Base-by-base conservation (phyloP, 1,140 invertebrate species). In the Helicoverpa armigera region DNA sequence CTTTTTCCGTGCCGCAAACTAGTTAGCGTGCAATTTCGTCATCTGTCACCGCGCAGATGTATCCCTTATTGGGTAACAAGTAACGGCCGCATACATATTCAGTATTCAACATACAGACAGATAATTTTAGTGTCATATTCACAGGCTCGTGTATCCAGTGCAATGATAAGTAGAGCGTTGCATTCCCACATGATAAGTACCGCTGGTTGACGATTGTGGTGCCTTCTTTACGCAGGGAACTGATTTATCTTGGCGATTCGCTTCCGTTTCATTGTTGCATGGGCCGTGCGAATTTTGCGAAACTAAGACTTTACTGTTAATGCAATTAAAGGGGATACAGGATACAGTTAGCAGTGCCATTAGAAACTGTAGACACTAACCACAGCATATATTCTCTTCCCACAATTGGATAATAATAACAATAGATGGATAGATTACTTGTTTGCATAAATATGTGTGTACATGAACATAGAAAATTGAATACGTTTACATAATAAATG, bases 101-200 rank as follows among this genome's bases (percentile, higher is more conserved):
- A 72, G 50, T 74, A 60, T 12, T n/a, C 43, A 14, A 13, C 50
- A 48, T 63, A 31, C 29, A 31, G 14, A 29, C 35, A 79, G 51
- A 70, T 53, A 79, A 67, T 60, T 84, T 69, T 58, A 70, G 51
- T 58, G 18, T 60, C 53, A 48, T 29, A 72, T 70, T 70, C 69
- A 80, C 60, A 82, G 61, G 51, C 81, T 87, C 78, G 51, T 67
- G 67, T 85, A 89, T 87, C 86, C 85, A 75, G 63, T 81, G 83
- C 82, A 86, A 79, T 65, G 69, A 81, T 89, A 93, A 92, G 81
- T 91, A 79, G 93, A 94, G 89, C 92, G 86, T 89, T 89, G 88
- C 89, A 89, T 94, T 93, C 91, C 89, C 90, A 94, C 88, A 89
- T 87, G 75, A 77, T 77, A 90, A 87, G 88, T 89, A 86, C 86